These are phyloP conservation scores for Bovichtus diacanthus DNA, from an alignment of 2,797 vertebrate species.

Conservation along the genomic window DNA sequence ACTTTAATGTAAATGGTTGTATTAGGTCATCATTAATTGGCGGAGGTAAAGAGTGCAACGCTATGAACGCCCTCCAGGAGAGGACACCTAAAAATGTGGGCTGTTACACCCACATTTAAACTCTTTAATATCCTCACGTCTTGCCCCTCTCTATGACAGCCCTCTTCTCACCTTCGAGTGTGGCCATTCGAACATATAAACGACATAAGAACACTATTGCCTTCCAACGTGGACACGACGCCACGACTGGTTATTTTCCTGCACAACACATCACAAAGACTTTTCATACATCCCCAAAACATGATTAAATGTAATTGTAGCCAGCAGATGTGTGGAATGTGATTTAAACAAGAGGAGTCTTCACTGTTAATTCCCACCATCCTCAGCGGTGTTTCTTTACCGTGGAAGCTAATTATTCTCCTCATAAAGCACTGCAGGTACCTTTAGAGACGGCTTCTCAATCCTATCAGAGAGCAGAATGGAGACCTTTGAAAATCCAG, in stretches of 20 bases:
- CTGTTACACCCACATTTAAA: not conserved
- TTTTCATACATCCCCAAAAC: not conserved
- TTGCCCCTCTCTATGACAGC: not conserved
- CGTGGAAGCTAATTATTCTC: slow-evolving; percentile 56
- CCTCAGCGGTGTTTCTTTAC: slow-evolving; percentile 17
- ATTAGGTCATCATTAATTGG: not conserved
- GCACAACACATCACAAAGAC: not conserved
- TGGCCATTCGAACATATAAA: not conserved
- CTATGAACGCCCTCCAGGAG: not conserved
- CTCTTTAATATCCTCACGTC: not conserved
- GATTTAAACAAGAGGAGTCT: not conserved
- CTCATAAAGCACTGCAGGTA: slow-evolving; percentile 37
- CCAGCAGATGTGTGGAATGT: slow-evolving; percentile 9
- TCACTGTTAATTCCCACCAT: slow-evolving; percentile 22
- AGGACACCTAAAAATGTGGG: not conserved
- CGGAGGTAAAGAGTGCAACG: too few species aligned
- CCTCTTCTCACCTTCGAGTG: not conserved
- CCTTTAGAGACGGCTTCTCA: slow-evolving; percentile 30
- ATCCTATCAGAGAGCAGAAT: slow-evolving; percentile 42
- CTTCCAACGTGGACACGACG: not conserved
- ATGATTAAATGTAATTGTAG: slow-evolving; percentile 26
- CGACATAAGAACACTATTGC: not conserved
- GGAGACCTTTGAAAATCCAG: slow-evolving; percentile 48
- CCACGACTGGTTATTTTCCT: slow-evolving; percentile 3
- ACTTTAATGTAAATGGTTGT: not conserved